These are phyloP conservation scores for Imbricaverruca yamaguchii DNA, from an alignment of 2,888 invertebrate species.

Conservation along the genomic window DNA sequence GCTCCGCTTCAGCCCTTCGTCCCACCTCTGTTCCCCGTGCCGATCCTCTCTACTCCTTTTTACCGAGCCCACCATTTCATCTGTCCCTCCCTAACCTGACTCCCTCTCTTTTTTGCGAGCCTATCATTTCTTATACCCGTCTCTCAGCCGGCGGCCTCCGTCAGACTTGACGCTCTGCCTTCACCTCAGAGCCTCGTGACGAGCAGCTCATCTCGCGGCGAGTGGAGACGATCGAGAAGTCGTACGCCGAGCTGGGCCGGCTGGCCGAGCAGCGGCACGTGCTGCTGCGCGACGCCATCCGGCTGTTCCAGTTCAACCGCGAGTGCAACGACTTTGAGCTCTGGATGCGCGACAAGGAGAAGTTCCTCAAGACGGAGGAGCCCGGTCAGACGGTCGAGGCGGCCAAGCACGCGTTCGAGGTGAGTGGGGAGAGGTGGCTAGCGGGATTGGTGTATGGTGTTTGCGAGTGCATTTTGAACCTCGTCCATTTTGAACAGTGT, in stretches of 20 bases:
- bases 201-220: conserved; percentile 39
- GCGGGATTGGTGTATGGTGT: no score
- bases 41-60: no score
- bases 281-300: conserved; percentile 82
- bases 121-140: no score
- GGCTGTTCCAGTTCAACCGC: conserved; percentile 84
- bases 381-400: conserved; percentile 81
- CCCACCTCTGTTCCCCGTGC: no score
- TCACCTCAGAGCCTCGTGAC: not conserved
- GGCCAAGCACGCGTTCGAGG: conserved; percentile 89
- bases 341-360: conserved; percentile 95
- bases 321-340: conserved; percentile 97
- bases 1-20: no score
- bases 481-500: no score
- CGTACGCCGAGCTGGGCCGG: conserved; percentile 63
- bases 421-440: conserved; percentile 36
- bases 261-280: conserved; percentile 59
- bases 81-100: no score
- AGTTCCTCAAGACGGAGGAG: conserved; percentile 71
- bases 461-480: no score
- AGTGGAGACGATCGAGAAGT: conserved; percentile 67
- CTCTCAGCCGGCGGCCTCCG: no score
- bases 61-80: no score
- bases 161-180: not conserved
- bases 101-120: no score